phyloP scores from a whole-genome alignment of 2,113 vertebrate genomes.

The Bettongia penicillata region DNA sequence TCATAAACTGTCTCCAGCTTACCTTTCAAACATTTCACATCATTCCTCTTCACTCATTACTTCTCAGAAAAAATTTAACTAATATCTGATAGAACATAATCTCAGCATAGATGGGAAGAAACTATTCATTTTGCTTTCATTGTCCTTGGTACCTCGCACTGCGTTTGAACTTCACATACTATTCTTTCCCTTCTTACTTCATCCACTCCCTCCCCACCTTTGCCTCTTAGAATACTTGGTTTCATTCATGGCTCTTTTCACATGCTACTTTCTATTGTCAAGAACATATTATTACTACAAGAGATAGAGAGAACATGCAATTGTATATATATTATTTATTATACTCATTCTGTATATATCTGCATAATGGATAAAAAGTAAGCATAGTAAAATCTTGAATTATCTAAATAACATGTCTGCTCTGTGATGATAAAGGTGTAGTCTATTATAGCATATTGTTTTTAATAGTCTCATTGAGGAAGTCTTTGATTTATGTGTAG shows the following conservation, averaged over 20 bases:
- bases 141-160: not conserved
- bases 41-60: not conserved
- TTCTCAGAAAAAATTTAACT: not conserved
- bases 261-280: not conserved
- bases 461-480: not conserved
- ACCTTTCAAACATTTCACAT: not conserved
- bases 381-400: not conserved
- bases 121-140: not conserved
- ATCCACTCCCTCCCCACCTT: not conserved
- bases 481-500: not conserved
- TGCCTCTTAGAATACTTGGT: not conserved
- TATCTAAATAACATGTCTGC: not conserved
- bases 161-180: not conserved
- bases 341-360: too few species aligned
- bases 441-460: not conserved
- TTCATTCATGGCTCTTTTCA: not conserved
- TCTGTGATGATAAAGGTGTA: not conserved
- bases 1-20: not conserved
- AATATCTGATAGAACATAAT: not conserved
- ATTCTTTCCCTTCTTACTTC: not conserved
- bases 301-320: not conserved
- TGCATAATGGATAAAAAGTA: not conserved
- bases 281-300: not conserved
- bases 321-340: not conserved
- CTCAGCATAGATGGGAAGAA: not conserved